A percentile compares a stretch with the other conserved stretches of the same genome.
Evolutionary conservation across 2,888 invertebrate species (phyloP).

Genomic region (Hydrotaea cyrtoneurina): DNA sequence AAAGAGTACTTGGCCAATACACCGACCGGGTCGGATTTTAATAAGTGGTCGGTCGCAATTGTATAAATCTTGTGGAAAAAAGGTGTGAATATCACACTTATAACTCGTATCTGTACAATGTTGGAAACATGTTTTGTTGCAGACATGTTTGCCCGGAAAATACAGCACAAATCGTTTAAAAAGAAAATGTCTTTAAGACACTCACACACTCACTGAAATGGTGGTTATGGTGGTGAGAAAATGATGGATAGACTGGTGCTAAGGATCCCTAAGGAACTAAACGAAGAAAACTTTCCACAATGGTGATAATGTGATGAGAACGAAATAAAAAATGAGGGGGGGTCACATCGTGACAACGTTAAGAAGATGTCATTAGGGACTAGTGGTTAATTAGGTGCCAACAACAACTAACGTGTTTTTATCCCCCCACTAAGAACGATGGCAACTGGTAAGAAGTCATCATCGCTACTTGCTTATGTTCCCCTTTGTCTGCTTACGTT

Average conservation of each 20-base stretch:
- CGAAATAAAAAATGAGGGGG: not conserved
- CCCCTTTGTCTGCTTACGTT: too few species aligned
- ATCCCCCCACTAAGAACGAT: too few species aligned
- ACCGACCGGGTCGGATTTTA: conserved; percentile 11
- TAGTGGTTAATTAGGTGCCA: not conserved
- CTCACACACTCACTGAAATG: not conserved
- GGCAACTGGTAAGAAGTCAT: too few species aligned
- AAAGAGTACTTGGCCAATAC: not conserved
- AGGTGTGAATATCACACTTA: conserved; percentile 23
- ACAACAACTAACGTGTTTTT: not conserved
- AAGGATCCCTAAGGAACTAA: not conserved
- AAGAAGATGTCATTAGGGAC: not conserved
- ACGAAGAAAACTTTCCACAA: not conserved
- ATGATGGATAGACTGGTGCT: not conserved
- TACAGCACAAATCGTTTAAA: conserved; percentile 33
- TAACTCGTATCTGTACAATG: not conserved
- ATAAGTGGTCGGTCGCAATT: conserved; percentile 34
- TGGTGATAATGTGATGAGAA: conserved; percentile 1
- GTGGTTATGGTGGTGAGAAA: not conserved
- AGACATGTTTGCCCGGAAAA: not conserved
- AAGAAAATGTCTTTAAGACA: conserved; percentile 11
- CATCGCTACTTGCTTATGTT: too few species aligned
- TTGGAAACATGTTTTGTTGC: conserved; percentile 13
- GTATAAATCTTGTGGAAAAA: conserved; percentile 32
- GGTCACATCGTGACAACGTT: not conserved